Evolutionary conservation across 2,113 vertebrate genomes (phyloP), one percentile per base, ranked within the genome.

Genomic region (Cavia porcellus): DNA sequence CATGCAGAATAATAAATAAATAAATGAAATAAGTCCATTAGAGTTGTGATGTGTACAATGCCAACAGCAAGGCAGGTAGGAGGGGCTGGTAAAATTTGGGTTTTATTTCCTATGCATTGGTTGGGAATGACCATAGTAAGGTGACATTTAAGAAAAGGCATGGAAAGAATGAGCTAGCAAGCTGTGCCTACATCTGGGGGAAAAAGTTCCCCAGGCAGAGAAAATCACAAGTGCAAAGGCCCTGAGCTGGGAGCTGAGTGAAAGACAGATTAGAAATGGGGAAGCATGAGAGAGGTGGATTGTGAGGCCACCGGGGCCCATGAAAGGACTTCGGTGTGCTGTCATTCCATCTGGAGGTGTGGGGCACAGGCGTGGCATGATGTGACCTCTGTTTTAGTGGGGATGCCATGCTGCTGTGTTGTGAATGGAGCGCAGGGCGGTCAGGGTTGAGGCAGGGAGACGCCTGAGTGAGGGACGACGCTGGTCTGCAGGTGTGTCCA

Each of bases 251-350:
- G 3, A 64, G 7, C 47, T 0, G 2, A 52, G 12, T 25, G 20
- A 52, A 13, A 45, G n/a, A 24, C 10, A 7, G 7, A 57, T 5
- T 4, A 4, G 68, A 28, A 47, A 45, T 4, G 14, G 5, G n/a
- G 14, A 1, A n/a, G 59, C 10, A 22, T 15, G 3, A 10, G 13
- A 38, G 59, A 25, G 14, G 1, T 7, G 57, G 66, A 1, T 1
- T 20, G 35, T 3, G 7, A n/a, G 47, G 8, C 15, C 45, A 3
- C 8, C 6, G 1, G 17, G 55, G 59, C 93, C n/a, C 38, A 15
- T 11, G 20, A 22, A 66, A n/a, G 22, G 59, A 50, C n/a, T 66
- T 47, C 20, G 8, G 57, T 3, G 45, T 52, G 25, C 42, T 17
- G 17, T 52, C n/a, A 20, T 52, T 61, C 38, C 22, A 3, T 57